These are phyloP conservation scores for Branchellion lobata DNA, from an alignment of 2,888 invertebrate species.

Conservation along the genomic window DNA sequence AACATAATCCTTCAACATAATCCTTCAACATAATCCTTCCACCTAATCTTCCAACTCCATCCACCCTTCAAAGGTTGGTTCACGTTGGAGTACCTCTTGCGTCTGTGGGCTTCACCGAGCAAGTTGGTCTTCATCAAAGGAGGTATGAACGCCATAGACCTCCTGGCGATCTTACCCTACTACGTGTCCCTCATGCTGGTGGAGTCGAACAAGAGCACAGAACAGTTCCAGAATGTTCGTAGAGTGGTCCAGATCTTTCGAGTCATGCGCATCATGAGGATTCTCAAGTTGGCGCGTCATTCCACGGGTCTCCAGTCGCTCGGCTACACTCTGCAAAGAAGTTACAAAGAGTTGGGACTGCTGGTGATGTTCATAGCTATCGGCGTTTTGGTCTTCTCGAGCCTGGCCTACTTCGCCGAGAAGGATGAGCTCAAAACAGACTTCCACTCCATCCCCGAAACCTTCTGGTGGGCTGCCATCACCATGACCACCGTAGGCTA, in stretches of 20 bases:
- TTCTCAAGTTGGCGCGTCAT: conserved; percentile 75
- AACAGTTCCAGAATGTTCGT: conserved; percentile 79
- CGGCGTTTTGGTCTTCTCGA: conserved; percentile 97
- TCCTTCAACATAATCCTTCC: too few species aligned
- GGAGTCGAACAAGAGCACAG: conserved; percentile 81
- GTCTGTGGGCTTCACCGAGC: conserved; percentile 96
- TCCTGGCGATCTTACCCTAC: conserved; percentile 96
- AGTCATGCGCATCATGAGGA: conserved; percentile 67
- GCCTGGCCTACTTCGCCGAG: conserved; percentile 97
- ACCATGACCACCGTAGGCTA: conserved; percentile 78
- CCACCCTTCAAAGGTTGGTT: conserved; percentile 74
- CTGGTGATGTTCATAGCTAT: conserved; percentile 98
- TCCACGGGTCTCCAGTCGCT: conserved; percentile 96
- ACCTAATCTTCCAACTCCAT: too few species aligned
- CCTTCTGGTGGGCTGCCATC: conserved; percentile 99
- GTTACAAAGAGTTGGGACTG: conserved; percentile 93
- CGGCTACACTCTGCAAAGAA: conserved; percentile 95
- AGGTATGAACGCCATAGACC: conserved; percentile 95
- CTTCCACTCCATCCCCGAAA: conserved; percentile 97
- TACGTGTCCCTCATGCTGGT: conserved; percentile 94
- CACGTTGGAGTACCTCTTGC: conserved; percentile 92
- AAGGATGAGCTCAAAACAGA: conserved; percentile 93
- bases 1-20: too few species aligned
- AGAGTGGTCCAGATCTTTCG: conserved; percentile 98
- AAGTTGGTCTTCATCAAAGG: conserved; percentile 99